These are phyloP conservation scores for Chaetorhynchus papuensis DNA, from an alignment of 2,113 vertebrate genomes.

Conservation along the genomic window DNA sequence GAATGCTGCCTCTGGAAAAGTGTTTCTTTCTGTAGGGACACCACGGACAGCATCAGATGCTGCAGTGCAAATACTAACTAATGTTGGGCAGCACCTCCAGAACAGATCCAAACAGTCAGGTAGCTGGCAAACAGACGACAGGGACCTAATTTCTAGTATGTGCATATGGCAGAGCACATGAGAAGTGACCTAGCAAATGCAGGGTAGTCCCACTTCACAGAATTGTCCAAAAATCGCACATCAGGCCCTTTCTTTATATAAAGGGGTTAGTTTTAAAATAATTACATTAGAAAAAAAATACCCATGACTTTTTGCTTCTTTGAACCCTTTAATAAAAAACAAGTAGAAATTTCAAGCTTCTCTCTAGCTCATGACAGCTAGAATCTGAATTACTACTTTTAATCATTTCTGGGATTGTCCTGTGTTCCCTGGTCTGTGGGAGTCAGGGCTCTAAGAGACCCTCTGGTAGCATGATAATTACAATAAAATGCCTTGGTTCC, in stretches of 20 bases:
- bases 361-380: neutral
- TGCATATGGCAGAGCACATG: neutral
- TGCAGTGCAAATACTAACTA: neutral
- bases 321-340: neutral
- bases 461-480: neutral
- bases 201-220: neutral
- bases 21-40: neutral
- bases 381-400: slow-evolving; percentile 4
- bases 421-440: neutral
- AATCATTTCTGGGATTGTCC: neutral
- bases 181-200: neutral
- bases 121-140: neutral
- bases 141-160: neutral
- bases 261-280: neutral
- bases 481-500: neutral
- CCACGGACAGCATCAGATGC: neutral
- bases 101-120: neutral
- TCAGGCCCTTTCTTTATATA: neutral
- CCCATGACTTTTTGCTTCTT: neutral
- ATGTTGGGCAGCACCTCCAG: neutral
- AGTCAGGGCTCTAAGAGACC: neutral
- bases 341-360: neutral
- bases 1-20: neutral
- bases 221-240: neutral
- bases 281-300: neutral